phyloP scores from a whole-genome alignment of 2,113 vertebrate genomes.

The Megaceryle maxima region DNA sequence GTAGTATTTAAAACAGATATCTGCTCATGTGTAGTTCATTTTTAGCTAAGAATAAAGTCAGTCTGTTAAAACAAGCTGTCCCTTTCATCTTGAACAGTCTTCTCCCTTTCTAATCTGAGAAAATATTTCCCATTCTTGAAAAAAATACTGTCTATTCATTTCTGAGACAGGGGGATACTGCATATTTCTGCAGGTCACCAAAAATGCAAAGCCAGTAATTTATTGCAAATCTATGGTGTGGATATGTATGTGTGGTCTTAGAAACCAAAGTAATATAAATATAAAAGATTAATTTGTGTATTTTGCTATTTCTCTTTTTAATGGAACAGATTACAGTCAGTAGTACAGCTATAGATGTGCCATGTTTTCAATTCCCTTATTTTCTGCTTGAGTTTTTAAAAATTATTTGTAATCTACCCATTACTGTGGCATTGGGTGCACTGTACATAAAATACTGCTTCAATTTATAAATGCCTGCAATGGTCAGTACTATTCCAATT shows the following conservation, averaged over 20 bases:
- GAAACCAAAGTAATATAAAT: neutral
- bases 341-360: neutral
- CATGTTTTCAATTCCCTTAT: neutral
- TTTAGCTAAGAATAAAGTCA: neutral
- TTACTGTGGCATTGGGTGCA: neutral
- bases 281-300: neutral
- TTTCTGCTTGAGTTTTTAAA: neutral
- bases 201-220: neutral
- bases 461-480: neutral
- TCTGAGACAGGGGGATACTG: neutral
- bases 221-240: neutral
- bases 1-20: neutral
- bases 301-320: neutral
- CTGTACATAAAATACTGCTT: neutral
- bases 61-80: neutral
- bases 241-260: neutral
- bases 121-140: neutral
- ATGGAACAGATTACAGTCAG: neutral
- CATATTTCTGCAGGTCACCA: neutral
- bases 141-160: neutral
- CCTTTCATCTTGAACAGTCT: neutral
- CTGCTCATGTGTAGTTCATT: neutral
- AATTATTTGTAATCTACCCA: neutral
- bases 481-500: neutral
- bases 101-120: neutral